Evolutionary conservation across 2,797 vertebrate species (phyloP).

Genomic region (Urosaurus nigricauda): DNA sequence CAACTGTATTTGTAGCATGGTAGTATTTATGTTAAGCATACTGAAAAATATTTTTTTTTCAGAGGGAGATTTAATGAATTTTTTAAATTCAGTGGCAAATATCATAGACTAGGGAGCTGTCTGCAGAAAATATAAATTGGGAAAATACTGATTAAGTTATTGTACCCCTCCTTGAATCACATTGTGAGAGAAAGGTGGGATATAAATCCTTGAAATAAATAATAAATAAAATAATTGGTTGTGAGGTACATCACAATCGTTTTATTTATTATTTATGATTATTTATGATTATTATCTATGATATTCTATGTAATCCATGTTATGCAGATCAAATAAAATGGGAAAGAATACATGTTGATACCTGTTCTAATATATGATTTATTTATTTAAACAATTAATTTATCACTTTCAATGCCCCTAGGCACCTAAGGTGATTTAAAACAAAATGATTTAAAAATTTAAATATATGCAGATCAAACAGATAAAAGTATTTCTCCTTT

Average conservation of each 20-base stretch:
- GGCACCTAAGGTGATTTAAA: too few species aligned
- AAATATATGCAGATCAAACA: too few species aligned
- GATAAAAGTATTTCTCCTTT: too few species aligned
- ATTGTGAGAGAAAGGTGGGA: too few species aligned
- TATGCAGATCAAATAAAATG: background rate
- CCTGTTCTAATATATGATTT: background rate
- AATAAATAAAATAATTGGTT: background rate
- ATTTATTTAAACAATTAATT: background rate
- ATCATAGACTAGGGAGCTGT: background rate
- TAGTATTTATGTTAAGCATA: background rate
- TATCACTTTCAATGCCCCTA: too few species aligned
- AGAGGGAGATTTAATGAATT: too few species aligned
- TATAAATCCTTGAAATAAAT: constrained; percentile 4
- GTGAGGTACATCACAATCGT: background rate
- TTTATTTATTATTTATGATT: too few species aligned
- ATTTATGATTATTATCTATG: too few species aligned
- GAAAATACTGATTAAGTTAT: too few species aligned
- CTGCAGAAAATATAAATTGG: background rate
- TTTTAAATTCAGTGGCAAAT: background rate
- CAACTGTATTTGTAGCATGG: background rate
- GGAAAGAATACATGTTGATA: background rate
- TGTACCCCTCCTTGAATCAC: too few species aligned
- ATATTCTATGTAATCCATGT: background rate
- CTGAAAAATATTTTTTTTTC: background rate
- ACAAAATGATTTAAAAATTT: too few species aligned